phyloP scores from a whole-genome alignment of 2,113 vertebrate species.

The Canis aureus region DNA sequence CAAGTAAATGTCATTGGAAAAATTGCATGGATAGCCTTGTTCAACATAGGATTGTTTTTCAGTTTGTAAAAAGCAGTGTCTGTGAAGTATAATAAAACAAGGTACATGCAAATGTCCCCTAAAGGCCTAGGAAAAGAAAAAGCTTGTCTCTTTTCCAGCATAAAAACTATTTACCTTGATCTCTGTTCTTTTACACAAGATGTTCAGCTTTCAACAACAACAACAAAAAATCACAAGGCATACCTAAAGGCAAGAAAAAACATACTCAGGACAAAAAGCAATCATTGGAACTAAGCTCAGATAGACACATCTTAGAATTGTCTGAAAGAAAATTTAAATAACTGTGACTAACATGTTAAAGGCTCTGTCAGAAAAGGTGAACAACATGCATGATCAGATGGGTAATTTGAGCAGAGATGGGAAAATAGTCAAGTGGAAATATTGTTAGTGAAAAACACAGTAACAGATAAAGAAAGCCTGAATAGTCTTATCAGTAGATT shows the following conservation, averaged over 20 bases:
- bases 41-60: neutral
- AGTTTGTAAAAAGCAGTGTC: neutral
- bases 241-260: neutral
- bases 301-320: neutral
- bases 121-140: neutral
- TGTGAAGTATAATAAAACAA: neutral
- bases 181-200: neutral
- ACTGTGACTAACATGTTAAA: neutral
- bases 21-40: neutral
- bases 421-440: neutral
- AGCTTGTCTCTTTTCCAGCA: neutral
- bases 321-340: slow-evolving; percentile 25
- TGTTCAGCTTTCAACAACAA: neutral
- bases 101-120: neutral
- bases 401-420: neutral
- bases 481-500: neutral
- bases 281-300: neutral
- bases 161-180: neutral
- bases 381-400: neutral
- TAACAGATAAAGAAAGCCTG: neutral
- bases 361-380: neutral
- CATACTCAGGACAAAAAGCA: neutral
- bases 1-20: neutral
- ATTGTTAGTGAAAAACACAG: neutral
- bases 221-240: neutral